Percentiles rank a stretch among this genome's conserved stretches.
These are phyloP conservation scores for Babyrousa celebensis DNA, from an alignment of 2,797 vertebrate species.

Conservation along the genomic window DNA sequence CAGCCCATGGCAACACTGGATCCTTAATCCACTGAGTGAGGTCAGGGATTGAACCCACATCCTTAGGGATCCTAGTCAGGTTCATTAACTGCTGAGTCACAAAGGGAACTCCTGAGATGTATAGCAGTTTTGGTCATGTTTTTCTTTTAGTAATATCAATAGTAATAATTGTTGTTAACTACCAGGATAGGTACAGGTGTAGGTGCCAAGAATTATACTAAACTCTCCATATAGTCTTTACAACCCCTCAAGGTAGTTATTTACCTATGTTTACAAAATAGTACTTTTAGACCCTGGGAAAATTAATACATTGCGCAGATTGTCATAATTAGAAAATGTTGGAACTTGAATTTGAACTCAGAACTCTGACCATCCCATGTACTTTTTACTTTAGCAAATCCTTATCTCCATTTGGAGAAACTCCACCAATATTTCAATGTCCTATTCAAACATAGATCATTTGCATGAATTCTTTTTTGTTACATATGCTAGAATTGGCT, in stretches of 20 bases:
- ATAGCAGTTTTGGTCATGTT: neutral
- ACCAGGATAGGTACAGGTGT: neutral
- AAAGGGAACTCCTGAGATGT: no score
- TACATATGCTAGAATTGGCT: neutral
- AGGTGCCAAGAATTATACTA: neutral
- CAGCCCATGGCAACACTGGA: no score
- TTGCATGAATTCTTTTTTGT: neutral
- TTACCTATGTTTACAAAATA: neutral
- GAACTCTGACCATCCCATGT: neutral
- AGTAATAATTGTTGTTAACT: slow-evolving; percentile 7
- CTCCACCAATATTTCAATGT: neutral
- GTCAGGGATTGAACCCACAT: no score
- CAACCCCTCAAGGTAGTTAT: neutral
- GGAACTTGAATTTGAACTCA: slow-evolving; percentile 17
- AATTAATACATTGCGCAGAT: neutral
- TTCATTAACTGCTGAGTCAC: no score
- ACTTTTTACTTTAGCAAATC: neutral
- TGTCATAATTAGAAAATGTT: neutral
- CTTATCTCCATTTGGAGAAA: neutral
- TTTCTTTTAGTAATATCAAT: slow-evolving; percentile 1
- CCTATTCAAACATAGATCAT: neutral
- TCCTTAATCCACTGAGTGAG: no score
- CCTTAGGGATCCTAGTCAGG: no score
- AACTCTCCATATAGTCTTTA: neutral
- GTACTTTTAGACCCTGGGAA: neutral